phyloP scores from a whole-genome alignment of 2,888 invertebrate species.

The Ornithoptera alexandrae region DNA sequence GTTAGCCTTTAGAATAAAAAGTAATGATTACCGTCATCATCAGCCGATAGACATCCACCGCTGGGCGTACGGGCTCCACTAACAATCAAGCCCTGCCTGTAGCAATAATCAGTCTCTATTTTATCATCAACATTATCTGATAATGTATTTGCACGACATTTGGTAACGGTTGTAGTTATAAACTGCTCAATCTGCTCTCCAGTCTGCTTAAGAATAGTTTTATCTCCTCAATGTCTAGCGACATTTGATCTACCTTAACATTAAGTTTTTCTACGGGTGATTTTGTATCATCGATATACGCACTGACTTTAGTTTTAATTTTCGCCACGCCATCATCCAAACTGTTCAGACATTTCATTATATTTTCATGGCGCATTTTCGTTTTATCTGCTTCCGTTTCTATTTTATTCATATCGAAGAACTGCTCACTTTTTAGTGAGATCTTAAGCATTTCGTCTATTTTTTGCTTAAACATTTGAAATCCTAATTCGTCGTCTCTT shows the following conservation, averaged over 20 bases:
- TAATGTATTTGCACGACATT: not conserved
- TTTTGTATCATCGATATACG: slow-evolving; percentile 49
- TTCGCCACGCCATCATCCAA: slow-evolving; percentile 55
- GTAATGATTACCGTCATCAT: too few species aligned
- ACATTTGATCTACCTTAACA: slow-evolving; percentile 64
- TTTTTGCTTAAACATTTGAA: slow-evolving; percentile 53
- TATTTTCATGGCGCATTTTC: slow-evolving; percentile 50
- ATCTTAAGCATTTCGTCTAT: slow-evolving; percentile 63
- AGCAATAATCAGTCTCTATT: not conserved
- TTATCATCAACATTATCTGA: not conserved
- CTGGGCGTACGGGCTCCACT: too few species aligned
- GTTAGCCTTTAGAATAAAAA: too few species aligned
- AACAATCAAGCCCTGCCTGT: too few species aligned
- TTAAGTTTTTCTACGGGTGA: slow-evolving; percentile 53
- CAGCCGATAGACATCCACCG: too few species aligned
- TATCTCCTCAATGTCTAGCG: slow-evolving; percentile 58
- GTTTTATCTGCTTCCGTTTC: slow-evolving; percentile 35
- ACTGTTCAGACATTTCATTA: slow-evolving; percentile 54
- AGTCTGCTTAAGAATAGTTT: slow-evolving; percentile 58
- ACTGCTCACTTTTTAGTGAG: slow-evolving; percentile 48
- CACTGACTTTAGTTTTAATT: slow-evolving; percentile 52
- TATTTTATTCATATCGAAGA: slow-evolving; percentile 28
- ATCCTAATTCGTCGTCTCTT: slow-evolving; percentile 56
- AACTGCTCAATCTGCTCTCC: slow-evolving; percentile 53
- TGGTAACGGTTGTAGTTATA: not conserved